Evolutionary conservation across 2,797 vertebrate genomes (phyloP).

Genomic region (Diplodus puntazzo): DNA sequence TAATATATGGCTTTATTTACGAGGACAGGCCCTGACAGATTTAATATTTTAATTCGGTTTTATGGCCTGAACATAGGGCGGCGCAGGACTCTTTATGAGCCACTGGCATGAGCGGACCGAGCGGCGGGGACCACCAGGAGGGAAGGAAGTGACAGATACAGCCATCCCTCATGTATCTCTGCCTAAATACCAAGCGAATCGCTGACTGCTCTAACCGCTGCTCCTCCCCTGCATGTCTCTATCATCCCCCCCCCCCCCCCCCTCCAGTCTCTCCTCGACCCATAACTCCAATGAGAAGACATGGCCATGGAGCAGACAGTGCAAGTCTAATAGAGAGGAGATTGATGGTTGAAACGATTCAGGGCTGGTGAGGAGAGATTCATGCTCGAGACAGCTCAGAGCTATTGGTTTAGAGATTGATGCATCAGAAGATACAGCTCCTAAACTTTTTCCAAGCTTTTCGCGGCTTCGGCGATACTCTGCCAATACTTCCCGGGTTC

Average conservation of each 20-base stretch:
- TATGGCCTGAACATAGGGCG: conserved; percentile 82
- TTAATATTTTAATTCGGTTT: conserved; percentile 91
- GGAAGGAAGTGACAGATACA: conserved; percentile 61
- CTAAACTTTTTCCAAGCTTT: conserved; percentile 68
- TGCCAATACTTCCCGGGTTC: conserved; percentile 64
- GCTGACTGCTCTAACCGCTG: conserved; percentile 62
- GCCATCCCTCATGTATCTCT: conserved; percentile 68
- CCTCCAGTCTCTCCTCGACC: conserved; percentile 46
- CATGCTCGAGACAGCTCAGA: conserved; percentile 69
- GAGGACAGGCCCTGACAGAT: conserved; percentile 85
- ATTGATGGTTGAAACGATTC: conserved; percentile 82
- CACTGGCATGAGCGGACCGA: conserved; percentile 58
- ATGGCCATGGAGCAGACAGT: conserved; percentile 79
- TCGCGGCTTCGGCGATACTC: conserved; percentile 59
- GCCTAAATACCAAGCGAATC: conserved; percentile 73
- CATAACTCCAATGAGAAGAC: conserved; percentile 77
- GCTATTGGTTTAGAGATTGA: conserved; percentile 78
- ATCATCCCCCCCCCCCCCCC: conserved; percentile 53
- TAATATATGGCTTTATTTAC: conserved; percentile 88
- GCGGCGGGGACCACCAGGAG: conserved; percentile 58
- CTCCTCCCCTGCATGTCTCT: conserved; percentile 62
- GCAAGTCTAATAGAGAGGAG: conserved; percentile 78
- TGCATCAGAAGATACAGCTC: conserved; percentile 72
- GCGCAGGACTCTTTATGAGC: conserved; percentile 80
- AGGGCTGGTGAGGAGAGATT: conserved; percentile 76